Percentiles rank a stretch among this genome's conserved stretches.
Evolutionary conservation across 2,888 invertebrate species (phyloP).

Genomic region (Rhimphoctona megacephalus): DNA sequence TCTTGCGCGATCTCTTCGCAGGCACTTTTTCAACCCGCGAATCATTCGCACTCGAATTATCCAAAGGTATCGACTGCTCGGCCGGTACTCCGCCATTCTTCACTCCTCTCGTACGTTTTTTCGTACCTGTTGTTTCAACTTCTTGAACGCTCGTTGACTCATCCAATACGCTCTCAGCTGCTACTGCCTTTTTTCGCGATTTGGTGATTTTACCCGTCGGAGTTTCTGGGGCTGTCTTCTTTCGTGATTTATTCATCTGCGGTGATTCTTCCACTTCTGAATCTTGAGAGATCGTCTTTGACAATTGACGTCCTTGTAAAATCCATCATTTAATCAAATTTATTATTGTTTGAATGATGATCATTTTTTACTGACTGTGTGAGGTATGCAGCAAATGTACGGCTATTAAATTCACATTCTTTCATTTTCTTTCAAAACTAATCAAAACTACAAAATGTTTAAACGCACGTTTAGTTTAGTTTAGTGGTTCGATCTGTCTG

Average conservation of each 20-base stretch:
- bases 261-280: constrained; percentile 58
- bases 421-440: no score
- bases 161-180: constrained; percentile 14
- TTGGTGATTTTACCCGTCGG: constrained; percentile 32
- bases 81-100: constrained; percentile 42
- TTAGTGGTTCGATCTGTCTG: no score
- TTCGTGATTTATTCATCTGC: constrained; percentile 43
- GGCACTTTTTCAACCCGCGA: constrained; percentile 42
- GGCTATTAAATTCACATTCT: no score
- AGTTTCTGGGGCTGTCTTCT: constrained; percentile 15
- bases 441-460: no score
- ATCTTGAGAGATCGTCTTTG: constrained; percentile 50
- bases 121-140: constrained; percentile 29
- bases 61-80: constrained; percentile 45
- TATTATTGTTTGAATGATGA: not conserved
- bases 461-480: no score
- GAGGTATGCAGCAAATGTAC: no score
- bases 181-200: constrained; percentile 57
- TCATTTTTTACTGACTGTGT: not conserved
- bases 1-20: constrained; percentile 50
- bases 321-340: not conserved
- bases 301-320: constrained; percentile 53
- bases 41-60: constrained; percentile 45
- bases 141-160: constrained; percentile 30
- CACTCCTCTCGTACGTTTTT: constrained; percentile 60